Percentiles rank a stretch among this genome's conserved stretches.
Evolutionary conservation across 2,888 invertebrate genomes (phyloP).

Genomic region (Drosophila testacea): DNA sequence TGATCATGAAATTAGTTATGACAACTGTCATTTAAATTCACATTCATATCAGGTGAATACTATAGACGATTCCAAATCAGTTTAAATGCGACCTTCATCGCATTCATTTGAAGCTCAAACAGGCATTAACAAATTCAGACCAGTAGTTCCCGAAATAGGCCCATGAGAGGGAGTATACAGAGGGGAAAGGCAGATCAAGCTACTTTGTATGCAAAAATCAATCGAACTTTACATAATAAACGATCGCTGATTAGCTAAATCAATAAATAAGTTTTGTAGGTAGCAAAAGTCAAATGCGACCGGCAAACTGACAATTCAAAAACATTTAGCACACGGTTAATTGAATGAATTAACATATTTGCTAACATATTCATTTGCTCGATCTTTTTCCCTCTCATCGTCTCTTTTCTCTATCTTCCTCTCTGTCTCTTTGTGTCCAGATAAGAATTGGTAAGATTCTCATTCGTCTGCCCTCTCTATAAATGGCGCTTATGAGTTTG

Average conservation of each 20-base stretch:
- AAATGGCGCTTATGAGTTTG: slow-evolving; percentile 13
- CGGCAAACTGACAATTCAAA: slow-evolving; percentile 46
- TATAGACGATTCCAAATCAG: slow-evolving; percentile 1
- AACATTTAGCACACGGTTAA: slow-evolving; percentile 63
- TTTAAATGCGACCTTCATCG: slow-evolving; percentile 39
- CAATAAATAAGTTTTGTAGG: slow-evolving; percentile 72
- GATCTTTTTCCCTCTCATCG: neutral
- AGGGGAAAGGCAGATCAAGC: slow-evolving; percentile 3
- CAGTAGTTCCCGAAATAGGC: slow-evolving; percentile 20
- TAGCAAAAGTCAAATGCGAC: slow-evolving; percentile 73
- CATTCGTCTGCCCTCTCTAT: neutral
- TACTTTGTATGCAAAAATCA: slow-evolving; percentile 64
- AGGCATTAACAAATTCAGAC: neutral
- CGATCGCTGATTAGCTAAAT: slow-evolving; percentile 75
- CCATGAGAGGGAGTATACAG: neutral
- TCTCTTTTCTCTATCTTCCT: neutral
- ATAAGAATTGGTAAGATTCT: slow-evolving; percentile 1
- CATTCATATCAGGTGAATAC: slow-evolving; percentile 16
- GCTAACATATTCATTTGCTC: slow-evolving; percentile 4
- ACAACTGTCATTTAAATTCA: slow-evolving; percentile 16
- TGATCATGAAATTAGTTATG: slow-evolving; percentile 21
- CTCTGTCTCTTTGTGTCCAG: neutral
- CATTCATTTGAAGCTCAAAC: slow-evolving; percentile 20
- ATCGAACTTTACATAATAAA: slow-evolving; percentile 73
- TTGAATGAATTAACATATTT: slow-evolving; percentile 75